Evolutionary conservation across 2,797 vertebrate genomes (phyloP).

Genomic region (Danio tinwini): DNA sequence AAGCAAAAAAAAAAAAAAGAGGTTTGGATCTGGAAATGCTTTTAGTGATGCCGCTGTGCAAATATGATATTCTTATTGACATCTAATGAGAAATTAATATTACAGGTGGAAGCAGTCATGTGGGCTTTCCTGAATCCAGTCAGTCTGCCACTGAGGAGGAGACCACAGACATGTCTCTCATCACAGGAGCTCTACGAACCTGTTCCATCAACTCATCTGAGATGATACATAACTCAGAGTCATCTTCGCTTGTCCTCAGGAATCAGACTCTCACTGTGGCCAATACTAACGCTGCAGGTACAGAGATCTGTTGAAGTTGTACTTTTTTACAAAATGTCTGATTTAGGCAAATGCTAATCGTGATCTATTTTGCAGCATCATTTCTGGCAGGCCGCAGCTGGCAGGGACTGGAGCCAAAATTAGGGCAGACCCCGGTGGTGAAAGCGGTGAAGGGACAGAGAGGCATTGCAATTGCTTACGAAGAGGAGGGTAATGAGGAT

Average conservation of each 20-base stretch:
- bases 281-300: constrained; percentile 80
- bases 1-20: too few species aligned
- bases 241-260: constrained; percentile 74
- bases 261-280: constrained; percentile 77
- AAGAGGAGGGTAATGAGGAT: constrained; percentile 79
- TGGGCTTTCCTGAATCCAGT: constrained; percentile 75
- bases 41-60: background rate
- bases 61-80: background rate
- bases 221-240: constrained; percentile 7
- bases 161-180: constrained; percentile 85
- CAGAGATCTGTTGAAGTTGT: background rate
- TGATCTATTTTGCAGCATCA: constrained; percentile 75
- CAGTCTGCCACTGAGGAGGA: constrained; percentile 69
- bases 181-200: constrained; percentile 87
- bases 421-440: constrained; percentile 85
- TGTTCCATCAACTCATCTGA: constrained; percentile 39
- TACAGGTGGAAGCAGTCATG: constrained; percentile 82
- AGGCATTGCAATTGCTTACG: constrained; percentile 94
- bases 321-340: background rate
- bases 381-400: constrained; percentile 91
- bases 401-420: constrained; percentile 85
- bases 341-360: background rate
- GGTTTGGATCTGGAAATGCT: too few species aligned
- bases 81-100: constrained; percentile 24
- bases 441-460: constrained; percentile 87